These are phyloP conservation scores for Cynodonichthys magdalenae DNA, from an alignment of 2,797 vertebrate species.

Conservation along the genomic window DNA sequence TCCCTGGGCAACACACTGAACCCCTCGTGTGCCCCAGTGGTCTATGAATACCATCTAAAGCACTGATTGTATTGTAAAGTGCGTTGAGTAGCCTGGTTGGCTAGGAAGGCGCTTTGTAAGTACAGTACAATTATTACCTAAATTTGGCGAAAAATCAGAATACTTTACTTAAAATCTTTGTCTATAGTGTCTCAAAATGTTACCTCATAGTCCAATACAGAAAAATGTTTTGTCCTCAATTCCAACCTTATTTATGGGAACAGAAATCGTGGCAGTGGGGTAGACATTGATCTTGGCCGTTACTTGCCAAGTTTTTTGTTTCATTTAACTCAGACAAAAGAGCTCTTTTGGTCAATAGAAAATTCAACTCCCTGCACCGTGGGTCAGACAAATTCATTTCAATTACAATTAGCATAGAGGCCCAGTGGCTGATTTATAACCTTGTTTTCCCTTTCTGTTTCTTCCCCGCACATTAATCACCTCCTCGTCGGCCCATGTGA, in stretches of 20 bases:
- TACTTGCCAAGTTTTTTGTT: conserved; percentile 45
- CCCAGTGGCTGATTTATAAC: conserved; percentile 78
- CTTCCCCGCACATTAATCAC: conserved; percentile 78
- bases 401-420: conserved; percentile 83
- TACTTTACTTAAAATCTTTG: background rate
- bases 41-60: too few relatives aligned
- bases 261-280: conserved; percentile 34
- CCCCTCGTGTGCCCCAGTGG: too few relatives aligned
- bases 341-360: conserved; percentile 73
- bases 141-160: conserved; percentile 38
- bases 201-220: conserved; percentile 20
- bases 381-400: conserved; percentile 80
- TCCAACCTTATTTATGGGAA: conserved; percentile 40
- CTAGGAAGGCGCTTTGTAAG: too few relatives aligned
- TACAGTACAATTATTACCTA: conserved; percentile 8
- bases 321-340: conserved; percentile 65
- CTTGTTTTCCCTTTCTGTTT: conserved; percentile 76
- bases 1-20: too few relatives aligned
- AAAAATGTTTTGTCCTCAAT: conserved; percentile 21
- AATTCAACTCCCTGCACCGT: conserved; percentile 69
- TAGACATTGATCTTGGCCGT: conserved; percentile 57
- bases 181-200: conserved; percentile 18
- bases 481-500: conserved; percentile 65
- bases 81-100: too few relatives aligned
- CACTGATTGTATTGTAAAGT: too few relatives aligned